phyloP scores from a whole-genome alignment of 1,140 invertebrate species.

The Ostrea edulis region DNA sequence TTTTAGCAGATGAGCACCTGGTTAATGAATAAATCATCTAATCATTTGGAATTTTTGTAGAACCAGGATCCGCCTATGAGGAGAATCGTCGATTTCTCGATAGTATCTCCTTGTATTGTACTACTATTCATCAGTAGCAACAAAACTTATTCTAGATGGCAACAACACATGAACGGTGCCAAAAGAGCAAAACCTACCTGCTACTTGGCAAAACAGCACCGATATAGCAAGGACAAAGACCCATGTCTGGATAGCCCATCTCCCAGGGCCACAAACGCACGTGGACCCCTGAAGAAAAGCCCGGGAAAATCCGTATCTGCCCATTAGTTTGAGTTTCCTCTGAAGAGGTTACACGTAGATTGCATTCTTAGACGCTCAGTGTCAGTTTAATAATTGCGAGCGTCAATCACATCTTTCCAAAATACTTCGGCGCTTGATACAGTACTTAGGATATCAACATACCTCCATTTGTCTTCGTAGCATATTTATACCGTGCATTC shows the following conservation, averaged over 20 bases:
- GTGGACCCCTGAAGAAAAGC: neutral
- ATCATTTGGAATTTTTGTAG: neutral
- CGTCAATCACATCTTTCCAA: constrained; percentile 24
- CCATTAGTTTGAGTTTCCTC: neutral
- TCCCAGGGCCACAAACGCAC: neutral
- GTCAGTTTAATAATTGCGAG: constrained; percentile 15
- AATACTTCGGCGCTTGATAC: constrained; percentile 15
- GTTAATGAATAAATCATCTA: neutral
- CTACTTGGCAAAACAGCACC: constrained; percentile 26
- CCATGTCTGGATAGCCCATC: neutral
- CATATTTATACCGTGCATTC: constrained; percentile 13
- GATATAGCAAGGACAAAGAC: constrained; percentile 2
- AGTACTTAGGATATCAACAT: constrained; percentile 13
- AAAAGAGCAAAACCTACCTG: constrained; percentile 12
- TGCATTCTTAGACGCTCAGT: constrained; percentile 16
- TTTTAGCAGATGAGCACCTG: too few species aligned
- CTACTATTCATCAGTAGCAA: neutral
- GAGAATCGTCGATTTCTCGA: neutral
- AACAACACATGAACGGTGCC: neutral
- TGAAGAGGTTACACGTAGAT: neutral
- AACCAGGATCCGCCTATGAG: neutral
- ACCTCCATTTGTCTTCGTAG: neutral
- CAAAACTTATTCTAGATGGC: neutral
- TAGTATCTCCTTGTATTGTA: neutral
- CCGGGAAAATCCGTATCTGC: constrained; percentile 15